These are phyloP conservation scores for Agrotis segetum DNA, from an alignment of 2,888 invertebrate genomes.

Conservation along the genomic window DNA sequence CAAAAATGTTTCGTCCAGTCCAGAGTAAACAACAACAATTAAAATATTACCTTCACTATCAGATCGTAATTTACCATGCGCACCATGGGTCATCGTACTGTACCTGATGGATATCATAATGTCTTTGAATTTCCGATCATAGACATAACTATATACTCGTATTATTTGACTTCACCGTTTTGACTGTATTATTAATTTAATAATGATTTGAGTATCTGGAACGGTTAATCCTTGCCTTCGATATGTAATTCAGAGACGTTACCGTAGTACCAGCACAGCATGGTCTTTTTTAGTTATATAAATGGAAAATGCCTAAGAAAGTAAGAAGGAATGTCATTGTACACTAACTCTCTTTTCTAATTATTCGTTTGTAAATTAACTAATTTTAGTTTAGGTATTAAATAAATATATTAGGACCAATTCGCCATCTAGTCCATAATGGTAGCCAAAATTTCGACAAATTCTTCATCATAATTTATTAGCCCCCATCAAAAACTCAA, in stretches of 20 bases:
- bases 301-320: too few species aligned
- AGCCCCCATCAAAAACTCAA: constrained; percentile 8
- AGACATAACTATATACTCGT: not conserved
- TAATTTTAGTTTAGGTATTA: too few species aligned
- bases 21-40: not conserved
- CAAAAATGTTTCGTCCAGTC: not conserved
- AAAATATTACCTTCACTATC: too few species aligned
- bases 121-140: not conserved
- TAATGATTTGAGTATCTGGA: not conserved
- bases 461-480: not conserved
- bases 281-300: not conserved
- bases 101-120: not conserved
- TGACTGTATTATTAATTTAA: not conserved
- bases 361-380: too few species aligned
- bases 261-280: not conserved
- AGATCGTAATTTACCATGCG: too few species aligned
- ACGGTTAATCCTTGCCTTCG: not conserved
- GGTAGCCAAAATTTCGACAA: not conserved
- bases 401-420: too few species aligned
- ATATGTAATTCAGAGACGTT: not conserved
- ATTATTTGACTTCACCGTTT: too few species aligned
- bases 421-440: too few species aligned
- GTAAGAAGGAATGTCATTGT: too few species aligned
- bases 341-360: too few species aligned
- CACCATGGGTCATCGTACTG: too few species aligned